Evolutionary conservation across 2,888 invertebrate genomes (phyloP), one percentile per base, ranked within the genome.

Genomic region (Pheosia gnoma): DNA sequence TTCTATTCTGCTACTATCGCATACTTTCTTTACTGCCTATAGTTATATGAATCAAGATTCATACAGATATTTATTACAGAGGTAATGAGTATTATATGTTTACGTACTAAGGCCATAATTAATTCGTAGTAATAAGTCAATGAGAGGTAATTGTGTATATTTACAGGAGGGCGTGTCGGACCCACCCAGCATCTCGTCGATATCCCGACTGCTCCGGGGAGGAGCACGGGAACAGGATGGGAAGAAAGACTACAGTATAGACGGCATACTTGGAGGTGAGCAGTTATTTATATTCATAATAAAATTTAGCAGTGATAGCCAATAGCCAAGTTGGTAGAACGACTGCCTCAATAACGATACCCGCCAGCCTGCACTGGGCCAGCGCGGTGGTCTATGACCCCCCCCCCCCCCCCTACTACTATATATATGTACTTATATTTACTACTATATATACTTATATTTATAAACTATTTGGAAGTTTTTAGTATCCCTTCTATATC

Each of bases 161-260:
- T 93, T 93, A 75, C 97, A 98, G 95, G 97, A 98, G 74, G 97
- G 98, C 65, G 95, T 98, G 65, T 97, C 98, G 73, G 98, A 99
- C 88, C 98, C 98, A 7, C 99, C 99, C 41, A 98, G 98, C 67
- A 98, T 98, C 65, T 98, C 98, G 74, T 98, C 98, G 59, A 99
- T 99, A 79, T 98, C 97, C 71, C 95, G 99, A 61, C 95, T 98
- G 59, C 95, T 99, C 59, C 95, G 98, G 5, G 97, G 97, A 52
- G 96, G 96, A 52, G 95, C 96, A n/a, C 95, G 96, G 63, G 97
- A 97, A 79, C 94, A 95, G 57, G 97, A 97, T 80, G 95, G 96
- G 64, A 97, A 97, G 84, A 97, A 97, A 91, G 97, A 97, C 90
- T 98, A 98, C 93, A 97, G 97, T 78, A 98, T 98, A 82, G 96